Conservation (phyloP, 2,888 invertebrate genomes). For the Epinotia bilunana region DNA sequence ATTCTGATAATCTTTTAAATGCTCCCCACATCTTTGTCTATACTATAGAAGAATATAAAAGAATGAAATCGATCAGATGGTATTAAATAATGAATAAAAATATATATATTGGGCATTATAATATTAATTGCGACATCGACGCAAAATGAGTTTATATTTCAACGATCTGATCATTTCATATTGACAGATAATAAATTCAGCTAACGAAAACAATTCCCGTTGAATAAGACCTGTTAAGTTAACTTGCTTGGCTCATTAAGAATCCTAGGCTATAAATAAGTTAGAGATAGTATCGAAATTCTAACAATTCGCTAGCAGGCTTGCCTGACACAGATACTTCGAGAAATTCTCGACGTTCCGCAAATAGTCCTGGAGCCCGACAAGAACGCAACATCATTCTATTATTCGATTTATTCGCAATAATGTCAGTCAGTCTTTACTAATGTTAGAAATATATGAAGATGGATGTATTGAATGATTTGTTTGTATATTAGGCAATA, state of each 20-base stretch:
- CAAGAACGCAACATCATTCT: not conserved
- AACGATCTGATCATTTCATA: no score
- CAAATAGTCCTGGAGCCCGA: constrained; percentile 7
- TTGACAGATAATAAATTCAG: not conserved
- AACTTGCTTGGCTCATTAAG: constrained; percentile 15
- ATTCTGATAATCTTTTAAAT: no score
- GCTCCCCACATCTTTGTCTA: no score
- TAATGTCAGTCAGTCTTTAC: not conserved
- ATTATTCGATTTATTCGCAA: not conserved
- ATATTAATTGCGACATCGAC: no score
- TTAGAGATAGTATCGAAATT: constrained; percentile 32
- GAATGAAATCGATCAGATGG: no score
- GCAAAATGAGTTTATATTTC: no score
- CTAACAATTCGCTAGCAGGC: constrained; percentile 34
- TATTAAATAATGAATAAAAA: no score
- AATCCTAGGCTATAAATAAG: constrained; percentile 34
- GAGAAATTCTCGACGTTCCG: constrained; percentile 27
- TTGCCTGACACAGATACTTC: constrained; percentile 33
- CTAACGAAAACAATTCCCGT: constrained; percentile 9
- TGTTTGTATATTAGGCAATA: not conserved
- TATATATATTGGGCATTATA: no score
- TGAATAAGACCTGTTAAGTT: constrained; percentile 9
- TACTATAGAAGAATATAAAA: no score
- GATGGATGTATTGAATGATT: no score
- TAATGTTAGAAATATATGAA: no score